Conservation (phyloP, 2,888 invertebrate species). For the Petrolisthes manimaculis region DNA sequence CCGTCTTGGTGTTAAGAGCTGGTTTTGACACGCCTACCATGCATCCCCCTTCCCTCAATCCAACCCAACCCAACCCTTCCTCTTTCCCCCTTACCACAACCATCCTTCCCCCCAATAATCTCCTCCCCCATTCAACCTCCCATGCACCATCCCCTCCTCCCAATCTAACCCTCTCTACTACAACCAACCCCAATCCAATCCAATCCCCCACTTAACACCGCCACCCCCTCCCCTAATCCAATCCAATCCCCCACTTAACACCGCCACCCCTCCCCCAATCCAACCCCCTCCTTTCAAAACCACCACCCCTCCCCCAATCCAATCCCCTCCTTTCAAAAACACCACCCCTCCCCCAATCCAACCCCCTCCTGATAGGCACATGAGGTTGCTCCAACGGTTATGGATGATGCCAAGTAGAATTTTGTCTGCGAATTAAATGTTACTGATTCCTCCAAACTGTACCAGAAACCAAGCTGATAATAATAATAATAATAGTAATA, state of each 20-base stretch:
- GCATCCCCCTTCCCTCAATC: neutral
- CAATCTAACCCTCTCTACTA: neutral
- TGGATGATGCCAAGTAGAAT: too few species aligned
- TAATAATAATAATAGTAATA: too few species aligned
- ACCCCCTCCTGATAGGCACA: neutral
- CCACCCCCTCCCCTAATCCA: neutral
- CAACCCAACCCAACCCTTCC: neutral
- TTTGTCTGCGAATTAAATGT: too few species aligned
- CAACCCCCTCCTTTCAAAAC: neutral
- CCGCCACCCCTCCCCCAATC: neutral
- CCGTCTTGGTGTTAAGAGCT: neutral
- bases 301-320: neutral
- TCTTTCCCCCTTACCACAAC: neutral
- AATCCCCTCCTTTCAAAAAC: neutral
- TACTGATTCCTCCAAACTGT: too few species aligned
- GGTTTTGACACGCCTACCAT: neutral
- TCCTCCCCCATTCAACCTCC: neutral
- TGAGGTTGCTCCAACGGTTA: neutral
- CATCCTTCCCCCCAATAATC: neutral
- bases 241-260: neutral
- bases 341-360: neutral
- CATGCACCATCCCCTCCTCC: neutral
- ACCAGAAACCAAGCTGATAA: too few species aligned
- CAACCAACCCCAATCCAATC: neutral
- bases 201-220: neutral